Base-by-base conservation (phyloP, 2,797 vertebrate species). In the Euthynnus affinis region DNA sequence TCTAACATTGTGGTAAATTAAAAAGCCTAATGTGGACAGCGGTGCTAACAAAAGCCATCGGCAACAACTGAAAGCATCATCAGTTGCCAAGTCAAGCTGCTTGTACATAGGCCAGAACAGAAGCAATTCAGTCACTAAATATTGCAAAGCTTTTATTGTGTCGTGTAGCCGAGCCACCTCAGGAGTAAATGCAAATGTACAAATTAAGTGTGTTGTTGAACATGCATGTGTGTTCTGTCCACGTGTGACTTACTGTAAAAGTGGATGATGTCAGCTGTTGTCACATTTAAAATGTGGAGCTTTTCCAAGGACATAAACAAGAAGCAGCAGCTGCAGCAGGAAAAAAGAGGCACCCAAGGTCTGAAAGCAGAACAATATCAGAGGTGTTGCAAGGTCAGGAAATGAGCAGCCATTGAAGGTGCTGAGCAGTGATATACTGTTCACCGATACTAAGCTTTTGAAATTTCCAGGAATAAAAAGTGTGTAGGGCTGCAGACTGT, bases 1-100 rank as follows among this genome's bases (percentile, higher is more conserved):
- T 63, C 25, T 29, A 23, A 14, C 64, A 49, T n/a, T 64, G 27
- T 51, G 63, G 73, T 70, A 8, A 40, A 80, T 71, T 68, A 42
- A 75, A 72, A 64, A 44, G 20, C 42, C 18, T 67, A 73, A 65
- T 72, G 42, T 53, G 29, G 69, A 73, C 44, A 65, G 4, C 32
- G 51, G 55, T 55, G n/a, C 23, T 23, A n/a, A 64, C 46, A 63
- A 57, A 56, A 72, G n/a, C 46, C 44, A 58, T 32, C 15, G 27
- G 58, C 44, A 55, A 55, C 22, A 44, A 27, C 27, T 62, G 71
- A 78, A 25, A 53, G 34, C 75, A 52, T 22, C n/a, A 34, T 40
- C 40, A 34, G 32, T 27, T 60, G 67, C 17, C 51, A 63, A 67
- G 62, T 46, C 5, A 23, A 44, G 61, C 46, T 12, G 48, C 49